Evolutionary conservation across 2,888 invertebrate genomes (phyloP).

Genomic region (Chalcis sispes): DNA sequence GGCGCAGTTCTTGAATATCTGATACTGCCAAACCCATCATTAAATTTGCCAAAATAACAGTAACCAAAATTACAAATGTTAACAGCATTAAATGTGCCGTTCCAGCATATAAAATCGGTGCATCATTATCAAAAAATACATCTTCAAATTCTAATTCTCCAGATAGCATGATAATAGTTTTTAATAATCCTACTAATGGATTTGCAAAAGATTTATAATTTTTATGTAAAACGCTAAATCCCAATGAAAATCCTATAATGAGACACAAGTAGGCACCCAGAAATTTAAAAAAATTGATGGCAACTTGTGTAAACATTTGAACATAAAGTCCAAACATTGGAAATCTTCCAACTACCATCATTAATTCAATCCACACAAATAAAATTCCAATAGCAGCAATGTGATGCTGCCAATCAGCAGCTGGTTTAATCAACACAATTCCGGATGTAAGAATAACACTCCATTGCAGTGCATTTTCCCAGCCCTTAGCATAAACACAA

Average conservation of each 20-base stretch:
- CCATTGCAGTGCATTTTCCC: constrained; percentile 92
- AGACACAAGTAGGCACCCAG: constrained; percentile 88
- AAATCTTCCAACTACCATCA: constrained; percentile 91
- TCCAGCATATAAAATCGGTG: constrained; percentile 81
- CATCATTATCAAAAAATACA: constrained; percentile 81
- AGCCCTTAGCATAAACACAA: constrained; percentile 84
- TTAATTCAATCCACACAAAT: constrained; percentile 88
- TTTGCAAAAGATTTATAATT: constrained; percentile 85
- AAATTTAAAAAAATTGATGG: constrained; percentile 89
- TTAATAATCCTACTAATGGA: constrained; percentile 82
- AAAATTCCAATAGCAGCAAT: constrained; percentile 88
- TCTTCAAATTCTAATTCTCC: constrained; percentile 92
- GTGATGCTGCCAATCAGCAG: constrained; percentile 85
- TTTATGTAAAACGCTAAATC: constrained; percentile 89
- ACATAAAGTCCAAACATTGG: constrained; percentile 91
- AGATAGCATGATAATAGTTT: constrained; percentile 93
- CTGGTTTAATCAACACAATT: constrained; percentile 63
- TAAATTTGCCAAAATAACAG: constrained; percentile 88
- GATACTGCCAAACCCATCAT: constrained; percentile 91
- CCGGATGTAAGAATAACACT: constrained; percentile 80
- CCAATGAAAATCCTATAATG: constrained; percentile 87
- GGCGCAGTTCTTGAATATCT: constrained; percentile 88
- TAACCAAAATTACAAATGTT: constrained; percentile 86
- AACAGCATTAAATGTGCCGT: constrained; percentile 87
- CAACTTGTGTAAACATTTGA: constrained; percentile 90